Evolutionary conservation across 2,888 invertebrate genomes (phyloP), one percentile per base, ranked within the genome.

Genomic region (Margaritifera margaritifera): DNA sequence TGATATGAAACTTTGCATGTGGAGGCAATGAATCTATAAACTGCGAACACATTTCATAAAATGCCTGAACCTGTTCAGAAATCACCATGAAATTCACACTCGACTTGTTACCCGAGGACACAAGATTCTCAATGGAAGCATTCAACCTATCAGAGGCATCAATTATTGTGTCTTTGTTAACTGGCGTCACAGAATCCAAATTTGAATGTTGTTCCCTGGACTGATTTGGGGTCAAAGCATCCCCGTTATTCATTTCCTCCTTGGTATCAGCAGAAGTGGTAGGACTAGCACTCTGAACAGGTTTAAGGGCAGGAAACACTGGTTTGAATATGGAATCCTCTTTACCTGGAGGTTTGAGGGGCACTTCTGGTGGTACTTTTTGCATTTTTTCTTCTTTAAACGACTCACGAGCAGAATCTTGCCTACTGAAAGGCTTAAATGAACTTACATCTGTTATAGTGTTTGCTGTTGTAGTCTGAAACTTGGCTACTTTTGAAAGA

Each of bases 1-100:
- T 93, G 87, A 96, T 94, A 83, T 96, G 95, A 90, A 97, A 96
- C 86, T 96, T 94, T 63, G 94, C 94, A 87, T 96, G 95, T 24
- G 96, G 95, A 19, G 95, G 94, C 84, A 95, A 94, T 77, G 92
- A 92, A 81, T 97, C 97, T 22, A 95, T 95, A 85, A 95, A 95
- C 80, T 94, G 93, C 83, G 94, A 93, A 90, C 96, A 97, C 78
- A 94, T 93, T 25, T 93, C 93, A 86, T 96, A 95, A 83, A 97
- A 92, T 78, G 94, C 92, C 80, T 95, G 94, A 51, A 86, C 93
- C 88, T 94, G 94, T 85, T 95, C 95, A 20, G 94, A 94, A 42
- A 95, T 90, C 82, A 95, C 94, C 71, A 95, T 91, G 93, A 95
- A 95, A 77, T 93, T 93, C n/a, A 94, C 86, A 69, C 88, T 87